Base-by-base conservation (phyloP, 2,797 vertebrate species). In the Coendou prehensilis region DNA sequence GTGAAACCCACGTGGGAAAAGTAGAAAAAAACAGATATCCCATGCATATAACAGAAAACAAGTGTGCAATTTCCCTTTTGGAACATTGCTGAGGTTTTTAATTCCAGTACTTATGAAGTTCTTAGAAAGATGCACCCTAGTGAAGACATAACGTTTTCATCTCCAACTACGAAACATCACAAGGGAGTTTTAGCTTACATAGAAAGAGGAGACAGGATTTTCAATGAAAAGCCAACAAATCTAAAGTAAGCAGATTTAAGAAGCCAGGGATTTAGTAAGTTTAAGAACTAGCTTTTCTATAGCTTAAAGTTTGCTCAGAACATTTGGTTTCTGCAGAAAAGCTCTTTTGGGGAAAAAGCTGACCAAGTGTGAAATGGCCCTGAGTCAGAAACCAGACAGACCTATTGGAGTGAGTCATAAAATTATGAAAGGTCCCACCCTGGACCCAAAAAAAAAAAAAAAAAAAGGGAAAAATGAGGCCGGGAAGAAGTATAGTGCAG, bases 301-400 rank as follows among this genome's bases (percentile, higher is more conserved):
- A 83, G 56, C 71, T 91, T 73, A 56, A 30, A 26, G 88, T 95
- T 93, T 94, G 9, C 20, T 73, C 79, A 79, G 45, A 90, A 84
- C 45, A 61, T 93, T 54, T 37, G 84, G 22, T 89, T 95, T 91
- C 64, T 94, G 17, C 18, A 85, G 78, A 80, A 92, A 95, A 50
- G 10, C 11, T 95, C 75, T 88, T 20, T 84, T 5, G n/a, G 59
- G 50, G 50, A 14, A 67, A 96, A 95, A 9, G 52, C 57, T 92
- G 93, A 87, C 45, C 67, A 91, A 95, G 23, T 78, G 63, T 75
- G 57, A 50, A 45, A 83, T 13, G 14, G 45, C 76, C 61, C 50
- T 84, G 93, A 97, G 47, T 97, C 92, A 97, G 90, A 94, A 56
- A 82, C 57, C 57, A 93, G 80, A 93, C 63, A 92, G 33, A 81